Evolutionary conservation across 2,888 invertebrate genomes (phyloP).

Genomic region (Luperina nickerlii): DNA sequence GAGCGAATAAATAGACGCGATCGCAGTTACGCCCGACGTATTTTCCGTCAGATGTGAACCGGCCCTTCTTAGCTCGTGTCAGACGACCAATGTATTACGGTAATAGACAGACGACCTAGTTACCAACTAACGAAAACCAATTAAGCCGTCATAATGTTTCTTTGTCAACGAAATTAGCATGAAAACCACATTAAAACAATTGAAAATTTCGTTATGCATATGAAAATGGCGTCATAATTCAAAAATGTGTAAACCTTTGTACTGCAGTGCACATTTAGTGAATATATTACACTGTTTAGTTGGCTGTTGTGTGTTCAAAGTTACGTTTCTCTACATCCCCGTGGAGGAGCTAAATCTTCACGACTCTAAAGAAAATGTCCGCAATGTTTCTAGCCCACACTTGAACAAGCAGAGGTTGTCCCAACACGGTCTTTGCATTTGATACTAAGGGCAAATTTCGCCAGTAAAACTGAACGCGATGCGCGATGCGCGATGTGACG

Average conservation of each 20-base stretch:
- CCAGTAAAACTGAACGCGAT: neutral
- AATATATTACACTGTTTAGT: conserved; percentile 52
- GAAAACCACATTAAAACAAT: conserved; percentile 60
- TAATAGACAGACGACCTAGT: conserved; percentile 20
- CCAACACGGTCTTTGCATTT: conserved; percentile 59
- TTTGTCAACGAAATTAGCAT: conserved; percentile 53
- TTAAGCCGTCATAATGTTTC: conserved; percentile 31
- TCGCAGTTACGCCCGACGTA: no score
- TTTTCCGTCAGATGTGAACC: no score
- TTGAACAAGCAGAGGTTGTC: conserved; percentile 68
- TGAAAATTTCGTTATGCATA: conserved; percentile 41
- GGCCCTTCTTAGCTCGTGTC: neutral
- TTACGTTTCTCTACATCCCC: conserved; percentile 59
- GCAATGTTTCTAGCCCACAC: conserved; percentile 70
- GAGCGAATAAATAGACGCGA: no score
- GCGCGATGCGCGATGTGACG: no score
- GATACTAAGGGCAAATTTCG: conserved; percentile 44
- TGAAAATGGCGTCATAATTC: conserved; percentile 51
- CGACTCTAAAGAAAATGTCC: conserved; percentile 70
- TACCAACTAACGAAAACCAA: conserved; percentile 25
- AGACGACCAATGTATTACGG: conserved; percentile 15
- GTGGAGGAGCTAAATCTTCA: conserved; percentile 72
- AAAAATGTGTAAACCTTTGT: conserved; percentile 50
- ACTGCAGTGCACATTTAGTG: conserved; percentile 41
- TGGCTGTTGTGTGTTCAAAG: conserved; percentile 41